phyloP scores from a whole-genome alignment of 2,888 invertebrate species.

The Coelopa pilipes region DNA sequence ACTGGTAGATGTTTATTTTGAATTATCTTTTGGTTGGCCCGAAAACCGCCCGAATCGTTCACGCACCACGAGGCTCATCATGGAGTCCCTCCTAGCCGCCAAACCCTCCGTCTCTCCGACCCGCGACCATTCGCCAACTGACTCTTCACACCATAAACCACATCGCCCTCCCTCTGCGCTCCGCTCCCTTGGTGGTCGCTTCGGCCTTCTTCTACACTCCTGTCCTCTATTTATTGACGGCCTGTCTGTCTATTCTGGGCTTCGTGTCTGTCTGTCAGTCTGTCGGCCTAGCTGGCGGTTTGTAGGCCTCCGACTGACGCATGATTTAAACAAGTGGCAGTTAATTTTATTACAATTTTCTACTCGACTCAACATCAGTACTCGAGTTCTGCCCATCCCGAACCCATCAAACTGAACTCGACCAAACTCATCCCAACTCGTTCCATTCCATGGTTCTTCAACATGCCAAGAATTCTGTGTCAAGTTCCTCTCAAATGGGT shows the following conservation, averaged over 20 bases:
- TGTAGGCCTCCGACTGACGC: not conserved
- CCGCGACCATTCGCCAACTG: no score
- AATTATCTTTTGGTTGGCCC: no score
- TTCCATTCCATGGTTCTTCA: conserved; percentile 1
- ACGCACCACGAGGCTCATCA: no score
- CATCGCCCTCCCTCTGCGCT: not conserved
- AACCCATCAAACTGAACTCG: not conserved
- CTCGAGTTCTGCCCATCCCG: not conserved
- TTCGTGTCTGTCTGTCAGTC: not conserved
- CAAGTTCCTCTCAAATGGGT: conserved; percentile 9
- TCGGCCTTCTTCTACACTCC: not conserved
- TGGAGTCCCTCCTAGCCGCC: no score
- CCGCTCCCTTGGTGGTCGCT: no score
- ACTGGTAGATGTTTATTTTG: no score
- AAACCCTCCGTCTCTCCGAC: no score
- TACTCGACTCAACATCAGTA: not conserved
- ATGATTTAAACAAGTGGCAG: conserved; percentile 34
- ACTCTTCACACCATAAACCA: not conserved
- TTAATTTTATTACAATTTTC: conserved; percentile 28
- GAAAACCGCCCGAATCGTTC: no score
- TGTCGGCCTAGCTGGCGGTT: conserved; percentile 10
- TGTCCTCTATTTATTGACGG: not conserved
- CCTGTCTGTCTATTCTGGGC: conserved; percentile 12
- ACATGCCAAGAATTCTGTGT: conserved; percentile 8
- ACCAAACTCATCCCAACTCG: not conserved